phyloP scores from a whole-genome alignment of 2,797 vertebrate species.

The Anomalospiza imberbis region DNA sequence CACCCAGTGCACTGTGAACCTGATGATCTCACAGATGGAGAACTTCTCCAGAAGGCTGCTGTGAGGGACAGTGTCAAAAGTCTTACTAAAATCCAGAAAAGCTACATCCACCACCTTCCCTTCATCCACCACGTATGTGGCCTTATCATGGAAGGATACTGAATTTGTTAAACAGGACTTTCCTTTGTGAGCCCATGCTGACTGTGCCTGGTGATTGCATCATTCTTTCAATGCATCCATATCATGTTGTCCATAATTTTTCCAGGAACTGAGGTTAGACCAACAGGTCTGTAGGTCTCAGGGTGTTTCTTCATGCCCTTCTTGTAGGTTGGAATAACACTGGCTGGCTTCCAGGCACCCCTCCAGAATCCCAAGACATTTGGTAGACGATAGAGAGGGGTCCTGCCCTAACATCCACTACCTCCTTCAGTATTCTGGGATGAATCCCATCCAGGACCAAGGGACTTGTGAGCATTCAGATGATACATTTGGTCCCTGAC shows the following conservation, averaged over 20 bases:
- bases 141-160: neutral
- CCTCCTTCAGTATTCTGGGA: neutral
- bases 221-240: neutral
- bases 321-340: neutral
- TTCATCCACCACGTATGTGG: neutral
- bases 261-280: neutral
- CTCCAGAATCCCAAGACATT: neutral
- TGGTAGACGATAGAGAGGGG: neutral
- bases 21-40: neutral
- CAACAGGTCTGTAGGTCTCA: neutral
- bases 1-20: neutral
- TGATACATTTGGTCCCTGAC: neutral
- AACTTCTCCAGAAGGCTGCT: neutral
- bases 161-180: neutral
- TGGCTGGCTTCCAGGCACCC: neutral
- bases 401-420: neutral
- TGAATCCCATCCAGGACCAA: neutral
- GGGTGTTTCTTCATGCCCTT: neutral
- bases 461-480: neutral
- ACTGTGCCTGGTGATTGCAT: neutral
- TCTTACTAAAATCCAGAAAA: neutral
- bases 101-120: neutral
- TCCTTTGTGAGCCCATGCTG: neutral
- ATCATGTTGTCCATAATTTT: neutral
- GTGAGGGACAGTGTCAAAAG: neutral